These are phyloP conservation scores for Gymnocephalus cernua DNA, from an alignment of 2,113 vertebrate genomes.

Conservation along the genomic window DNA sequence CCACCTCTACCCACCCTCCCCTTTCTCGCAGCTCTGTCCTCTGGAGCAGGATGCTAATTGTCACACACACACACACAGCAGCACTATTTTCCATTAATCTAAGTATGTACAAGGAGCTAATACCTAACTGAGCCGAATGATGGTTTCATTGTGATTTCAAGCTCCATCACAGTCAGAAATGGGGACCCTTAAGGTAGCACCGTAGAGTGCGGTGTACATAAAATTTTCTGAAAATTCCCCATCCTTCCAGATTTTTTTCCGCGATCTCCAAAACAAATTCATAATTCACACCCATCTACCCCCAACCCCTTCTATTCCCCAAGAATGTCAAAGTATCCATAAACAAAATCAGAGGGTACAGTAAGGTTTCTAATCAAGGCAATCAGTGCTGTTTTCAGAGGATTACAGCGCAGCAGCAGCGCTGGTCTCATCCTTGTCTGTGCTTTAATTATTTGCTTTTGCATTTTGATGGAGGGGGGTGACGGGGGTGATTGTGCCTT, in stretches of 20 bases:
- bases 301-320: slow-evolving; percentile 39
- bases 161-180: slow-evolving; percentile 31
- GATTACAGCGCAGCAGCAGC: slow-evolving; percentile 92
- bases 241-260: slow-evolving; percentile 2
- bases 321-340: slow-evolving; percentile 76
- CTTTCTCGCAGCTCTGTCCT: slow-evolving; percentile 49
- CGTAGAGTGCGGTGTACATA: not conserved
- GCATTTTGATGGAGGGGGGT: slow-evolving; percentile 94
- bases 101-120: slow-evolving; percentile 65
- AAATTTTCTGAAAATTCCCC: slow-evolving; percentile 24
- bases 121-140: slow-evolving; percentile 59
- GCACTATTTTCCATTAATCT: slow-evolving; percentile 69
- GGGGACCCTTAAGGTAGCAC: not conserved
- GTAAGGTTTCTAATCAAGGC: slow-evolving; percentile 97
- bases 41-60: slow-evolving; percentile 70
- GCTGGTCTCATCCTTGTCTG: slow-evolving; percentile 96
- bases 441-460: slow-evolving; percentile 99
- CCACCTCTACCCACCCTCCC: slow-evolving; percentile 60
- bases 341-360: slow-evolving; percentile 95
- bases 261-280: slow-evolving; percentile 42
- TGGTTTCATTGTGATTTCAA: slow-evolving; percentile 44
- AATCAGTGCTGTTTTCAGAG: slow-evolving; percentile 99
- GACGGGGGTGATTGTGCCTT: slow-evolving; percentile 98
- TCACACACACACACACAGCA: slow-evolving; percentile 45
- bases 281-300: slow-evolving; percentile 27